Evolutionary conservation across 2,888 invertebrate species (phyloP).

Genomic region (Nomada goodeniana): DNA sequence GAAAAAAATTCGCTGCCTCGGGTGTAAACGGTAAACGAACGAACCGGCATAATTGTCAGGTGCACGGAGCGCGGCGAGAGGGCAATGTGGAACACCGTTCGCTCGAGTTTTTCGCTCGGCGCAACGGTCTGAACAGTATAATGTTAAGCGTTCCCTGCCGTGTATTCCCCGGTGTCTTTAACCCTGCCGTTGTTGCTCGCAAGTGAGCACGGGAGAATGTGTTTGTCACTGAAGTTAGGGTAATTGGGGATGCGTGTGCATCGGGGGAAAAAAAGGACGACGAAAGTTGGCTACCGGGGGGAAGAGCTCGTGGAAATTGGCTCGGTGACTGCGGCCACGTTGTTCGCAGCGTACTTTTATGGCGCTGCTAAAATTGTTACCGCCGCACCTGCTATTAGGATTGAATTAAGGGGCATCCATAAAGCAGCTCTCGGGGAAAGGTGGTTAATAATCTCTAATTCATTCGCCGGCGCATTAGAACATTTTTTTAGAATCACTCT

Average conservation of each 20-base stretch:
- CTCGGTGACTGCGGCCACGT: not conserved
- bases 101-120: too few relatives aligned
- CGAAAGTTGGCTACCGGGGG: not conserved
- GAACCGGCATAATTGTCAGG: not conserved
- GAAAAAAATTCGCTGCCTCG: not conserved
- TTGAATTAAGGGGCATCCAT: not conserved
- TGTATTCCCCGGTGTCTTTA: not conserved
- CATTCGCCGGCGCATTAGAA: not conserved
- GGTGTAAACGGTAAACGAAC: not conserved
- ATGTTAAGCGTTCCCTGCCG: not conserved
- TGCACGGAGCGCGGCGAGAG: too few relatives aligned
- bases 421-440: not conserved
- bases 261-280: not conserved
- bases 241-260: not conserved
- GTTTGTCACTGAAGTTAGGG: not conserved
- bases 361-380: not conserved
- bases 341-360: constrained; percentile 6
- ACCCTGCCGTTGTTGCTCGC: not conserved
- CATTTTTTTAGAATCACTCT: constrained; percentile 1
- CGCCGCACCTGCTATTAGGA: not conserved
- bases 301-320: not conserved
- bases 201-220: not conserved
- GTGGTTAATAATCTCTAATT: constrained; percentile 2
- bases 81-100: too few relatives aligned
- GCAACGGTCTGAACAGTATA: not conserved